A percentile compares a stretch with the other conserved stretches of the same genome.
Conservation (phyloP, 2,797 vertebrate species). For the Neopelma chrysocephalum region DNA sequence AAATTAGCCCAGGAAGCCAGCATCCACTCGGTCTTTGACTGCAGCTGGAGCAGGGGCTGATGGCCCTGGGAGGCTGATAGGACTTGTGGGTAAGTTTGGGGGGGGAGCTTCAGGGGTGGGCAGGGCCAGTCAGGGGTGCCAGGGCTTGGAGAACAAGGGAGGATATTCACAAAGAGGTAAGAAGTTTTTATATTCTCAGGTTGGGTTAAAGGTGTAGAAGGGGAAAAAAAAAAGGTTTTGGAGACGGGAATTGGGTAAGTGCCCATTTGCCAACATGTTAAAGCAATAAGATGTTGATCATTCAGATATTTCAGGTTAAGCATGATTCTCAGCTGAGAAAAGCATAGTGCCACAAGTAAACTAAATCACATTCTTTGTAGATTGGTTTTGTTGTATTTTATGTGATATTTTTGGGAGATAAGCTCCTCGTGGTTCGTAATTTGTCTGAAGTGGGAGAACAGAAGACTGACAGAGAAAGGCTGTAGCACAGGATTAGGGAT, state of each 20-base stretch:
- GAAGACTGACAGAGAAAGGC: background rate
- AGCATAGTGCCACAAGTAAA: background rate
- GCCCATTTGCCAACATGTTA: background rate
- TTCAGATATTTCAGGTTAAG: background rate
- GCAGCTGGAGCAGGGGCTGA: background rate
- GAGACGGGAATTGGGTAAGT: background rate
- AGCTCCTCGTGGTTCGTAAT: background rate
- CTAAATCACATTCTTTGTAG: background rate
- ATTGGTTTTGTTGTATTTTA: background rate
- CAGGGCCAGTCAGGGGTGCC: background rate
- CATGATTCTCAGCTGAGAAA: background rate
- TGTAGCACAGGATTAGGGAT: background rate
- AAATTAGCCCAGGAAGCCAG: background rate
- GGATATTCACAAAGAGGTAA: background rate
- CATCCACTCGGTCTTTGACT: background rate
- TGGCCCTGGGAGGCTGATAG: accelerated
- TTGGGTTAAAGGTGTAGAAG: background rate
- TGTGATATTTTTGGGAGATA: background rate
- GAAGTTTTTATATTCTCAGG: background rate
- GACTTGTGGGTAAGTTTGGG: accelerated
- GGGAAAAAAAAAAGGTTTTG: background rate
- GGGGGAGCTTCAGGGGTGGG: accelerated
- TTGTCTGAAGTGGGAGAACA: background rate
- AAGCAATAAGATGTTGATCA: background rate
- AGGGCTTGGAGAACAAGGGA: background rate